These are phyloP conservation scores for Centropus bengalensis DNA, from an alignment of 2,113 vertebrate species.

Conservation along the genomic window DNA sequence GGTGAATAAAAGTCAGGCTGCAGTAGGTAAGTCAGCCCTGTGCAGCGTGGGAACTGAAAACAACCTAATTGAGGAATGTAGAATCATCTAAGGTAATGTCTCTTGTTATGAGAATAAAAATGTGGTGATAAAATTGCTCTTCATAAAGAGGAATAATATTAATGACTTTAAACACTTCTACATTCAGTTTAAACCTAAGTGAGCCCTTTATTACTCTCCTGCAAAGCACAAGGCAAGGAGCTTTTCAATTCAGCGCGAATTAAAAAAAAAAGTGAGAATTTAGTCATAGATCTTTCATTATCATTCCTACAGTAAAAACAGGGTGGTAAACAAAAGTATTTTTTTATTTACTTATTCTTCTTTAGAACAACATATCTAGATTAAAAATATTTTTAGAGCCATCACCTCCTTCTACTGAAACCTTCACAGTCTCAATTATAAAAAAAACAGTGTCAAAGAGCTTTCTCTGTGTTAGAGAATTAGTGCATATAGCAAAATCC, in stretches of 20 bases:
- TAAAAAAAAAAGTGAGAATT: not conserved
- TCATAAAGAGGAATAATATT: not conserved
- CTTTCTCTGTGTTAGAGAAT: not conserved
- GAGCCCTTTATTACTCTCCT: slow-evolving; percentile 14
- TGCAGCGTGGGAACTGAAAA: not conserved
- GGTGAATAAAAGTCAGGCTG: not conserved
- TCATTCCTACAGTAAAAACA: not conserved
- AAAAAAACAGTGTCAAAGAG: not conserved
- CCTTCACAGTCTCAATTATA: not conserved
- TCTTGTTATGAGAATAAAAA: not conserved
- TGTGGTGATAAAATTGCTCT: not conserved
- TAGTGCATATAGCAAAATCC: not conserved
- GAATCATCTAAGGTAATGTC: not conserved
- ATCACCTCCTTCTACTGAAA: not conserved
- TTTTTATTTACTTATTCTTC: not conserved
- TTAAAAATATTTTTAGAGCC: not conserved
- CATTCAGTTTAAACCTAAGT: slow-evolving; percentile 25
- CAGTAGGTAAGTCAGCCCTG: not conserved
- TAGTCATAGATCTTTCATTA: not conserved
- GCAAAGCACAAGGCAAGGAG: not conserved
- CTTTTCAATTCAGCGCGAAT: not conserved
- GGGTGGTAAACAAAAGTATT: not conserved
- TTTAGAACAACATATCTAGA: not conserved
- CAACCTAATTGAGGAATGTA: not conserved
- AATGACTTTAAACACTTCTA: not conserved